Evolutionary conservation across 2,113 vertebrate genomes (phyloP).

Genomic region (Gymnobelideus leadbeateri): DNA sequence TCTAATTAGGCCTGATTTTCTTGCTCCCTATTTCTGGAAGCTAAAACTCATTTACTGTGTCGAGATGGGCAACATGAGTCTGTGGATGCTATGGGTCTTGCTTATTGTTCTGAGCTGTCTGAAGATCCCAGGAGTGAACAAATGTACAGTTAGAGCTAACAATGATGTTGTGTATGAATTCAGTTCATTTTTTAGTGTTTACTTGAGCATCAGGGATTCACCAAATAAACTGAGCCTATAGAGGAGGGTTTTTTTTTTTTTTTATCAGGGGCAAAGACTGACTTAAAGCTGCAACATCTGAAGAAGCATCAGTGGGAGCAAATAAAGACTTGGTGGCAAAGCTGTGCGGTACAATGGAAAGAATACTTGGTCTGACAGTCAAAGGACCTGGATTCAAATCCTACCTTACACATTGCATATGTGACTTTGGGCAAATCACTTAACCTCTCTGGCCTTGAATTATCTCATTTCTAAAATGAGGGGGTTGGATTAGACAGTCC

Average conservation of each 20-base stretch:
- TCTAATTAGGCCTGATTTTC: not conserved
- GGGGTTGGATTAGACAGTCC: not conserved
- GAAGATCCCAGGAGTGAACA: not conserved
- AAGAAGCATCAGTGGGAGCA: not conserved
- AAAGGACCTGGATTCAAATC: not conserved
- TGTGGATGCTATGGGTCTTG: not conserved
- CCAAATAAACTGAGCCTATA: not conserved
- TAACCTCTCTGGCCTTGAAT: not conserved
- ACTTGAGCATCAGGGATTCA: not conserved
- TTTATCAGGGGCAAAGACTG: not conserved
- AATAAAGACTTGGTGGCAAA: not conserved
- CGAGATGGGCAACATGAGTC: not conserved
- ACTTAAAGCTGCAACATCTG: not conserved
- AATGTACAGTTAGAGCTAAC: not conserved
- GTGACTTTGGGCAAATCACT: not conserved
- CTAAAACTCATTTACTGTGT: slow-evolving; percentile 1
- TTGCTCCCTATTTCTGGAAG: not conserved
- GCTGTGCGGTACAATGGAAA: not conserved
- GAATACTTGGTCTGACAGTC: not conserved
- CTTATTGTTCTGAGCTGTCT: not conserved
- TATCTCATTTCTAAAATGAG: not conserved
- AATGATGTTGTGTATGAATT: not conserved
- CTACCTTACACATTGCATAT: not conserved
- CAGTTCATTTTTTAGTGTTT: slow-evolving; percentile 14
- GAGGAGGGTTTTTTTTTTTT: not conserved